These are phyloP conservation scores for Oxyruncus cristatus DNA, from an alignment of 2,113 vertebrate genomes.

Conservation along the genomic window DNA sequence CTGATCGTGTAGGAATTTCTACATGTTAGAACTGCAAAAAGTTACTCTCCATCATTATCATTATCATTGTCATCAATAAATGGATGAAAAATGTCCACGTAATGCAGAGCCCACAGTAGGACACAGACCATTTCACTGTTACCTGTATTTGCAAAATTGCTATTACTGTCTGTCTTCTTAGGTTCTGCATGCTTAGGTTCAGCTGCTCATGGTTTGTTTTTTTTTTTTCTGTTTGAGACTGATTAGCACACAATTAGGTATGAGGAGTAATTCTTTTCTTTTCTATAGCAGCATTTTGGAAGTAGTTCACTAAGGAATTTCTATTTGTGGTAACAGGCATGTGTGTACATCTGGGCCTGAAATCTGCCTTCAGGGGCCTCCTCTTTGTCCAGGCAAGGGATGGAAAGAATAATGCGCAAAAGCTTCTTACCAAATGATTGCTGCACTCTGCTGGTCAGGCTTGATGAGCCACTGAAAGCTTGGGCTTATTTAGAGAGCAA, in stretches of 20 bases:
- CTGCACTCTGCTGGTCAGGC: conserved; percentile 25
- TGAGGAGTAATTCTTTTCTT: not conserved
- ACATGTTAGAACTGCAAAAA: not conserved
- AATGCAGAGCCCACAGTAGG: not conserved
- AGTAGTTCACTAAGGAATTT: not conserved
- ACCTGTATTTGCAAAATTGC: not conserved
- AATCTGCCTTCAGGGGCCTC: not conserved
- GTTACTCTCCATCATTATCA: not conserved
- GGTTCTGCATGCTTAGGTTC: not conserved
- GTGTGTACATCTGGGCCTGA: not conserved
- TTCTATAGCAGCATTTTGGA: not conserved
- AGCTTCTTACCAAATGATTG: not conserved
- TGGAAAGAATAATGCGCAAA: not conserved
- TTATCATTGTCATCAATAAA: not conserved
- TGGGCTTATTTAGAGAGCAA: not conserved
- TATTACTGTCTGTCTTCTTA: not conserved
- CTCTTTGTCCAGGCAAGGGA: not conserved
- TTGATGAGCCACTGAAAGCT: not conserved
- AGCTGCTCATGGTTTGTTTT: rapidly evolving
- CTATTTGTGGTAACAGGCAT: not conserved
- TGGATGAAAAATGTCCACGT: not conserved
- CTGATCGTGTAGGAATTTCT: not conserved
- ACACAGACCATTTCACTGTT: not conserved
- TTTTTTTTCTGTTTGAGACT: not conserved
- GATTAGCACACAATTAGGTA: not conserved